These are phyloP conservation scores for Callitettix versicolor DNA, from an alignment of 1,140 invertebrate species.

Conservation along the genomic window DNA sequence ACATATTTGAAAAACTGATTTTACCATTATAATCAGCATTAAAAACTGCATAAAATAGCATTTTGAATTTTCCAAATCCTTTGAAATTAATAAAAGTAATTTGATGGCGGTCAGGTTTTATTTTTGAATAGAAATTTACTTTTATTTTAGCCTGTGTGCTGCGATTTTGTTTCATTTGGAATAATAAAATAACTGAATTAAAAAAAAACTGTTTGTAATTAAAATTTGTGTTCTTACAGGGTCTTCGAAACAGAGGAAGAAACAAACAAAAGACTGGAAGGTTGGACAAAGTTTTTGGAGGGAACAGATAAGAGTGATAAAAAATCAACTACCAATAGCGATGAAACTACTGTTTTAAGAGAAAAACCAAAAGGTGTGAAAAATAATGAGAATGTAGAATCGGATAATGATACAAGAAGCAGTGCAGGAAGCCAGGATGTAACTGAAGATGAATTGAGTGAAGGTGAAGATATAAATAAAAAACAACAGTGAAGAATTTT, in stretches of 20 bases:
- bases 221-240: constrained; percentile 39
- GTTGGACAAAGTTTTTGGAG: constrained; percentile 82
- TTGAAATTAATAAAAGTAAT: too few relatives aligned
- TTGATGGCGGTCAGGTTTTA: too few relatives aligned
- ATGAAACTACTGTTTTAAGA: constrained; percentile 9
- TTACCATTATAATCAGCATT: too few relatives aligned
- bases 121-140: too few relatives aligned
- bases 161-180: too few relatives aligned
- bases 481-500: not conserved
- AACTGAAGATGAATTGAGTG: constrained; percentile 10
- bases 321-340: not conserved
- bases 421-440: constrained; percentile 14
- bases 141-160: too few relatives aligned
- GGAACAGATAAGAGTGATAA: constrained; percentile 26
- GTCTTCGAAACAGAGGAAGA: constrained; percentile 86
- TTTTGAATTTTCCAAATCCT: too few relatives aligned
- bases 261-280: constrained; percentile 62
- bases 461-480: not conserved
- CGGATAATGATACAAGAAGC: constrained; percentile 8
- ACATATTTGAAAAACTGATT: too few relatives aligned
- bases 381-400: not conserved
- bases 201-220: too few relatives aligned
- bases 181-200: too few relatives aligned
- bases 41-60: too few relatives aligned
- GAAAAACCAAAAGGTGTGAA: constrained; percentile 6